These are phyloP conservation scores for Pollenia angustigena DNA, from an alignment of 2,888 invertebrate species.

Conservation along the genomic window DNA sequence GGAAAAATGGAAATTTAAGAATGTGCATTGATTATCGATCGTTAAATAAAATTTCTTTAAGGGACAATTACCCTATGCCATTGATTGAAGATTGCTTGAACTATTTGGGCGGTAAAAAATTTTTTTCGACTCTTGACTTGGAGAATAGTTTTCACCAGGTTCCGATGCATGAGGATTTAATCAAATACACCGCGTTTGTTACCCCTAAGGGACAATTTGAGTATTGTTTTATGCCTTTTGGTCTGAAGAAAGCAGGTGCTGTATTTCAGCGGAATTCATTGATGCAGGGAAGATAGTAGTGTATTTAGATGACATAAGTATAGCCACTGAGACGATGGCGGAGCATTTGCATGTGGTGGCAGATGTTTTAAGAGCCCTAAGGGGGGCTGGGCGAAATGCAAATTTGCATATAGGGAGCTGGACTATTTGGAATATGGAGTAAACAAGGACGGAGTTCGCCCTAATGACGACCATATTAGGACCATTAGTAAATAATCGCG, in stretches of 20 bases:
- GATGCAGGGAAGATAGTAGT: slow-evolving; percentile 33
- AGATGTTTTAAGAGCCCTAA: background rate
- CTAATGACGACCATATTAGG: slow-evolving; percentile 31
- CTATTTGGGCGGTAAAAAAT: no score
- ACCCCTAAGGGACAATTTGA: slow-evolving; percentile 43
- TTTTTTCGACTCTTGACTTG: no score
- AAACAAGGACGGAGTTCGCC: slow-evolving; percentile 39
- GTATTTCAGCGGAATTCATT: slow-evolving; percentile 43
- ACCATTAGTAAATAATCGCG: slow-evolving; percentile 2
- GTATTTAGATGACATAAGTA: slow-evolving; percentile 25
- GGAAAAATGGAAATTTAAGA: no score
- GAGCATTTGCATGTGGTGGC: slow-evolving; percentile 15
- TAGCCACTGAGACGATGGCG: background rate
- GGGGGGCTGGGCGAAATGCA: background rate
- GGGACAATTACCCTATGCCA: no score
- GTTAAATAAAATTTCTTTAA: no score
- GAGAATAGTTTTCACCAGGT: no score
- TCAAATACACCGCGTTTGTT: slow-evolving; percentile 38
- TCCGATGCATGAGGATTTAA: slow-evolving; percentile 3
- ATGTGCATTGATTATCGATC: no score
- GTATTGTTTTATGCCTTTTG: slow-evolving; percentile 47
- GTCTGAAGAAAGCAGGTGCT: slow-evolving; percentile 13
- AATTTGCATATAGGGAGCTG: no score
- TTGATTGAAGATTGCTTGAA: no score
- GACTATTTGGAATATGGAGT: slow-evolving; percentile 58